Conservation (phyloP, 2,113 vertebrate species). For the Seriola dumerili region DNA sequence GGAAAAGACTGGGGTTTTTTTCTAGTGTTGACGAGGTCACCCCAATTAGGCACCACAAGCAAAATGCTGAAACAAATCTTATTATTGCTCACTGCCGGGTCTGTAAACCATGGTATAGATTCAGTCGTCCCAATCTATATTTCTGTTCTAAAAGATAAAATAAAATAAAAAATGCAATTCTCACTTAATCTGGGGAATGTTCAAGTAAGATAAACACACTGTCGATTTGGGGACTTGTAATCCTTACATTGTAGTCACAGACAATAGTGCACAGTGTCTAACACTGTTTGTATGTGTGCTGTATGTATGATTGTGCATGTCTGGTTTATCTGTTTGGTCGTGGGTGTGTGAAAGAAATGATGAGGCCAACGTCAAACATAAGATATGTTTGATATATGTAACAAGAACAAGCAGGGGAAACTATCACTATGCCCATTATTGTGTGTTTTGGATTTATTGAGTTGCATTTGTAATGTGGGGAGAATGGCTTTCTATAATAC, state of each 20-base stretch:
- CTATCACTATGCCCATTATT: no score
- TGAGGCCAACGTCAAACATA: no score
- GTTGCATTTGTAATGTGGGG: neutral
- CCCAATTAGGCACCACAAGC: slow-evolving; percentile 42
- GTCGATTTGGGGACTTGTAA: slow-evolving; percentile 42
- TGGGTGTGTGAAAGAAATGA: no score
- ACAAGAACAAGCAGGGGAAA: no score
- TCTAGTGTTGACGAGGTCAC: slow-evolving; percentile 38
- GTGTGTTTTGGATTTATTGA: neutral
- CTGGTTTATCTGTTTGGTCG: neutral
- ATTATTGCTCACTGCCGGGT: slow-evolving; percentile 42
- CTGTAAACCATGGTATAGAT: slow-evolving; percentile 17
- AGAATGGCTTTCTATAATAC: neutral
- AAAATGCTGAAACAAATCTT: slow-evolving; percentile 50
- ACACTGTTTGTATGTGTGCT: neutral
- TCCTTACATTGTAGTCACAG: slow-evolving; percentile 48
- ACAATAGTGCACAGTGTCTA: slow-evolving; percentile 7
- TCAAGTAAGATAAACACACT: slow-evolving; percentile 50
- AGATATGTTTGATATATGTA: no score
- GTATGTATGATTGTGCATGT: neutral
- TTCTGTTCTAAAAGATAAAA: slow-evolving; percentile 23
- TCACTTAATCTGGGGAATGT: slow-evolving; percentile 59
- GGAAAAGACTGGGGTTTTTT: slow-evolving; percentile 1
- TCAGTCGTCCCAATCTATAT: neutral
- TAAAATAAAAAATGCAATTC: neutral